Evolutionary conservation across 2,797 vertebrate genomes (phyloP), one percentile per base, ranked within the genome.

Genomic region (Karalla daura): DNA sequence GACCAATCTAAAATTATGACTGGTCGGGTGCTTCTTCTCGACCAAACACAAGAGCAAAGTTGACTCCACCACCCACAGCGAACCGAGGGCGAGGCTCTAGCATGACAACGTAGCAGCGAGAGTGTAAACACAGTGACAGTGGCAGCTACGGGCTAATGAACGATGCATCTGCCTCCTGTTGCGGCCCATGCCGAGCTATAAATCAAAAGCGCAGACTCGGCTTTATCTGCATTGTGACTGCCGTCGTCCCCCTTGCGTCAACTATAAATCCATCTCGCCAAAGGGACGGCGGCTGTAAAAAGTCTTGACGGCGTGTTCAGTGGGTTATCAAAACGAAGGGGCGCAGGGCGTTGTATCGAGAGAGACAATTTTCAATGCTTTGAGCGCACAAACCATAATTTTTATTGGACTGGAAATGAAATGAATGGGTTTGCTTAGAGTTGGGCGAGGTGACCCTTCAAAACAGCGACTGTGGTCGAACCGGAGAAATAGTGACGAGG

Each of bases 181-280:
- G 45, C 33, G 25, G 52, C 3, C 51, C 33, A 60, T 18, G 10
- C 17, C 7, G 0, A 55, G 44, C 37, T 12, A 49, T 67, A 67
- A 70, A 74, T 71, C 63, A 66, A 33, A 55, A 44, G 1, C 1
- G 32, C 7, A n/a, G 28, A 32, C 5, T 2, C 7, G 14, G 17
- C n/a, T n/a, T n/a, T 50, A 33, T 70, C 35, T 15, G 18, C 10
- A 2, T 12, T 0, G 10, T 56, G 45, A 39, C 5, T 60, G 2
- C 32, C 2, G 5, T 53, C 52, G 47, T 21, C 25, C 11, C 20
- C n/a, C 9, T 14, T 2, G 10, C 11, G 0, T 54, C 46, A 20
- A 9, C 53, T 56, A 56, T 51, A 61, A 74, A 78, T 69, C 49
- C 50, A 64, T 61, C 23, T 13, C 2, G 15, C 12, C 5, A 27